Evolutionary conservation across 2,113 vertebrate genomes (phyloP).

Genomic region (Clarias magur): DNA sequence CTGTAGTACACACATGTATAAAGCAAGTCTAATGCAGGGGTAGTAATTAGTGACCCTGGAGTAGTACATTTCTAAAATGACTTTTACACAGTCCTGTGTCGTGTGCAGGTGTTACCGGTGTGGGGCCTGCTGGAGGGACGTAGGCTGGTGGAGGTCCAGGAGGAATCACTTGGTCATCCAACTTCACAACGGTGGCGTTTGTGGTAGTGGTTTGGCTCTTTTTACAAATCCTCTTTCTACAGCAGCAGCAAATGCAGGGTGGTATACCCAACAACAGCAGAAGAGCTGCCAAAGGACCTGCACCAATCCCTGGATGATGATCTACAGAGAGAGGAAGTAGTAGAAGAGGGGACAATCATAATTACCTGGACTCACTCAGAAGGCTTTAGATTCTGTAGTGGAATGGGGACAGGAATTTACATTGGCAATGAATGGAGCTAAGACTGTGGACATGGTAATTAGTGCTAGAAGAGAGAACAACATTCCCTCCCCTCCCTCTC

Average conservation of each 20-base stretch:
- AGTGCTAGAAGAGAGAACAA: too few relatives aligned
- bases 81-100: not conserved
- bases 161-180: not conserved
- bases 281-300: constrained; percentile 61
- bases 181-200: constrained; percentile 7
- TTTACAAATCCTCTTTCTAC: constrained; percentile 68
- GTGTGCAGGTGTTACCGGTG: constrained; percentile 40
- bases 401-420: too few relatives aligned
- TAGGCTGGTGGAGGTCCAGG: constrained; percentile 47
- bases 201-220: constrained; percentile 41
- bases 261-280: constrained; percentile 67
- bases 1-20: not conserved
- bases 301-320: not conserved
- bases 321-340: constrained; percentile 52
- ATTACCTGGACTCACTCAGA: too few relatives aligned
- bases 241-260: constrained; percentile 67
- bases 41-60: not conserved
- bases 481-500: too few relatives aligned
- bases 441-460: too few relatives aligned
- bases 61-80: not conserved
- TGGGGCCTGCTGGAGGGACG: constrained; percentile 24
- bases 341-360: not conserved
- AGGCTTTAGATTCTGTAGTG: too few relatives aligned
- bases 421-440: too few relatives aligned
- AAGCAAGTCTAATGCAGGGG: not conserved